Evolutionary conservation across 2,113 vertebrate genomes (phyloP).

Genomic region (Pelmatolapia mariae): DNA sequence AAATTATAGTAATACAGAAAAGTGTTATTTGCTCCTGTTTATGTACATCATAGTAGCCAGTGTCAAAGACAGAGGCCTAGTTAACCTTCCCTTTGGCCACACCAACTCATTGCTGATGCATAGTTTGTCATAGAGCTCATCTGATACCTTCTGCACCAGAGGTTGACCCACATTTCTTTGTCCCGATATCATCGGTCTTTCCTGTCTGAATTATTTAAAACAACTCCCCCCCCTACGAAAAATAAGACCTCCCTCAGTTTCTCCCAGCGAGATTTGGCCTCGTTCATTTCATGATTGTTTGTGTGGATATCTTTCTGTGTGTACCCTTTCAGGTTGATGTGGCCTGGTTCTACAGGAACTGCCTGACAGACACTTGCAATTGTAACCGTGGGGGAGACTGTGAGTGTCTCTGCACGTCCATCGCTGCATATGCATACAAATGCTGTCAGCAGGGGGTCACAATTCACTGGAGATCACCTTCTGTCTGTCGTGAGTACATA

Average conservation of each 20-base stretch:
- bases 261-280: conserved; percentile 32
- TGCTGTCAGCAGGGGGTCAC: conserved; percentile 91
- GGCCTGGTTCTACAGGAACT: conserved; percentile 96
- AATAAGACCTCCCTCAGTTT: conserved; percentile 34
- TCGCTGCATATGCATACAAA: conserved; percentile 93
- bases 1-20: background rate
- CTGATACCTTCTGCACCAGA: conserved; percentile 30
- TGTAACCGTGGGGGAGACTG: conserved; percentile 97
- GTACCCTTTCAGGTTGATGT: conserved; percentile 84
- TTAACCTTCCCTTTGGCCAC: background rate
- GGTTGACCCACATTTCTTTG: conserved; percentile 56
- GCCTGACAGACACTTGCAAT: conserved; percentile 94
- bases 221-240: background rate
- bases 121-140: conserved; percentile 40
- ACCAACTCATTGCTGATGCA: background rate
- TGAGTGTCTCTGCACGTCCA: conserved; percentile 93
- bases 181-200: conserved; percentile 39
- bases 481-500: conserved; percentile 83
- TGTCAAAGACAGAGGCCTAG: background rate
- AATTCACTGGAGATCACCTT: conserved; percentile 86
- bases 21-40: background rate
- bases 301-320: background rate
- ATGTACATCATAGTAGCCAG: background rate
- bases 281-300: conserved; percentile 2
- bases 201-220: conserved; percentile 61